phyloP scores from a whole-genome alignment of 35 echinoderm and acorn worm genomes.

The Eucidaris tribuloides region DNA sequence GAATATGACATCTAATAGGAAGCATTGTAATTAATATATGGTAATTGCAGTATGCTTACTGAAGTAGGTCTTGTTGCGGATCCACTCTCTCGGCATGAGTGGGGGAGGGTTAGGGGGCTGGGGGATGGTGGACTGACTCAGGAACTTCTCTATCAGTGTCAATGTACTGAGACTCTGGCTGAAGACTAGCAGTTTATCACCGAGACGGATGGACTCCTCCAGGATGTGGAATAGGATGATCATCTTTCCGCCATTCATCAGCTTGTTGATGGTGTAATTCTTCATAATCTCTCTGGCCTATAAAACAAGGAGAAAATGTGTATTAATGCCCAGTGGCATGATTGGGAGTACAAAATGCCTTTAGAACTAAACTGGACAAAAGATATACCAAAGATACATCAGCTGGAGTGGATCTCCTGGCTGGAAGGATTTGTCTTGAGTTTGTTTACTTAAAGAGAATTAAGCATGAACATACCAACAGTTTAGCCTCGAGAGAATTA shows the following conservation, averaged over 20 bases:
- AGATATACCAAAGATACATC: too few species aligned
- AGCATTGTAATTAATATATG: not conserved
- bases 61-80: constrained; percentile 85
- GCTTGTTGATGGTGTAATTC: constrained; percentile 70
- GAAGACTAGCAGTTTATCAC: constrained; percentile 92
- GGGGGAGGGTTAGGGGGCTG: constrained; percentile 59
- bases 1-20: not conserved
- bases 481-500: too few species aligned
- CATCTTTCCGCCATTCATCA: constrained; percentile 87
- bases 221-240: constrained; percentile 89
- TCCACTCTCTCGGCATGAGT: constrained; percentile 76
- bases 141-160: constrained; percentile 90
- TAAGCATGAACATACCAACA: too few species aligned
- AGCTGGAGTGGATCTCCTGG: too few species aligned
- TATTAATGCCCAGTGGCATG: too few species aligned
- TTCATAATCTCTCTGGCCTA: constrained; percentile 93
- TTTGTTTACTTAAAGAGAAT: too few species aligned
- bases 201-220: constrained; percentile 74
- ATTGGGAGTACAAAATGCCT: too few species aligned
- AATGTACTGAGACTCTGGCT: constrained; percentile 91
- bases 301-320: not conserved
- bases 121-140: constrained; percentile 53
- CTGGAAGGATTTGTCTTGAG: too few species aligned
- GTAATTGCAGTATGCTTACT: constrained; percentile 64
- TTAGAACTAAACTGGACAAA: too few species aligned